These are phyloP conservation scores for Apotomis betuletana DNA, from an alignment of 2,888 invertebrate genomes.

Conservation along the genomic window DNA sequence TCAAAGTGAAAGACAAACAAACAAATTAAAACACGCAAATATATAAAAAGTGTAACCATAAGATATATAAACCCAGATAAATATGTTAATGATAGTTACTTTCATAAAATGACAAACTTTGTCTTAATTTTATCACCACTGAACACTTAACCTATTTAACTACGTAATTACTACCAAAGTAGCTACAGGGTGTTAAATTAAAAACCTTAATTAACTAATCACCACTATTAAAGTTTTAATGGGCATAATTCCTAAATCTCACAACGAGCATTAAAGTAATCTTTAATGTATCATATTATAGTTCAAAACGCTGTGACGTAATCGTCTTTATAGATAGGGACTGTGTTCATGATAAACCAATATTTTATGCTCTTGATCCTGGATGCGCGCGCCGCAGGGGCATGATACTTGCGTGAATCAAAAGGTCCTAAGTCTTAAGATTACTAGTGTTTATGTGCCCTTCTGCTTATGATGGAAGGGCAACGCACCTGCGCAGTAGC, in stretches of 20 bases:
- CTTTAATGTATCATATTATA: slow-evolving; percentile 7
- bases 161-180: slow-evolving; percentile 20
- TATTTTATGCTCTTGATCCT: slow-evolving; percentile 39
- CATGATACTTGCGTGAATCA: neutral
- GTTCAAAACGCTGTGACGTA: neutral
- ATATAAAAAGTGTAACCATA: too few species aligned
- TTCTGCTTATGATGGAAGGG: slow-evolving; percentile 32
- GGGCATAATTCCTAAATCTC: slow-evolving; percentile 3
- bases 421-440: slow-evolving; percentile 2
- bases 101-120: neutral
- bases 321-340: slow-evolving; percentile 9
- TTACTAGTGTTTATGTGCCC: neutral
- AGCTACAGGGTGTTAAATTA: slow-evolving; percentile 26
- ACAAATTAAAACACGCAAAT: too few species aligned
- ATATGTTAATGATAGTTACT: neutral
- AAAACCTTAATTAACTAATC: slow-evolving; percentile 36
- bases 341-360: slow-evolving; percentile 37
- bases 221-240: slow-evolving; percentile 25
- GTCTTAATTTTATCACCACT: neutral
- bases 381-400: slow-evolving; percentile 22
- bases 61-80: too few species aligned
- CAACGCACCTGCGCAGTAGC: slow-evolving; percentile 65
- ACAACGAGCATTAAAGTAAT: too few species aligned
- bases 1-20: too few species aligned
- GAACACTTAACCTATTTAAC: slow-evolving; percentile 2